A percentile compares a stretch with the other conserved stretches of the same genome.
These are phyloP conservation scores for Diaphora mendica DNA, from an alignment of 2,888 invertebrate species.

Conservation along the genomic window DNA sequence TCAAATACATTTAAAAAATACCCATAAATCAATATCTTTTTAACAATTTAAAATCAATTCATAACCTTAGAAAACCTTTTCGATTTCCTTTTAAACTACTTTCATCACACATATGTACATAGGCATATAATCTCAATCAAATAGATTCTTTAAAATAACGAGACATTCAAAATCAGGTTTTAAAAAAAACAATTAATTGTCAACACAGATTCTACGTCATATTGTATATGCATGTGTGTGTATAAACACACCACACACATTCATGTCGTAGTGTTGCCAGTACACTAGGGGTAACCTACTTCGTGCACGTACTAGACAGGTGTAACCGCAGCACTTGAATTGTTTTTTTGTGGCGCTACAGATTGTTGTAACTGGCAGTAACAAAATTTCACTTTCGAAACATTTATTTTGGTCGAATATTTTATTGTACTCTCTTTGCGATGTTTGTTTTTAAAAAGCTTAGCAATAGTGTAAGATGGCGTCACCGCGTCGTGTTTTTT, in stretches of 20 bases:
- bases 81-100: neutral
- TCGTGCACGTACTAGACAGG: slow-evolving; percentile 1
- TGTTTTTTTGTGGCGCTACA: slow-evolving; percentile 11
- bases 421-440: slow-evolving; percentile 15
- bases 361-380: slow-evolving; percentile 19
- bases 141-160: neutral
- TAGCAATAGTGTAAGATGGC: neutral
- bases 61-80: neutral
- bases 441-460: slow-evolving; percentile 1
- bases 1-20: neutral
- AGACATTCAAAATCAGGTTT: neutral
- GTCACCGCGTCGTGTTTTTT: no score
- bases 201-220: neutral
- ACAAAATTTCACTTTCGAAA: slow-evolving; percentile 27
- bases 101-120: neutral
- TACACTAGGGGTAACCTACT: neutral
- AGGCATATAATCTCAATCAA: neutral
- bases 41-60: neutral
- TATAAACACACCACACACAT: neutral
- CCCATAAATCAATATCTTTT: neutral
- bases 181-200: neutral
- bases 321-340: slow-evolving; percentile 14
- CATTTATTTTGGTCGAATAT: slow-evolving; percentile 13
- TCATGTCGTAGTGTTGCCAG: neutral
- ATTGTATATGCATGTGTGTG: neutral